These are phyloP conservation scores for Drosophila micromelanica DNA, from an alignment of 1,140 invertebrate genomes.

Conservation along the genomic window DNA sequence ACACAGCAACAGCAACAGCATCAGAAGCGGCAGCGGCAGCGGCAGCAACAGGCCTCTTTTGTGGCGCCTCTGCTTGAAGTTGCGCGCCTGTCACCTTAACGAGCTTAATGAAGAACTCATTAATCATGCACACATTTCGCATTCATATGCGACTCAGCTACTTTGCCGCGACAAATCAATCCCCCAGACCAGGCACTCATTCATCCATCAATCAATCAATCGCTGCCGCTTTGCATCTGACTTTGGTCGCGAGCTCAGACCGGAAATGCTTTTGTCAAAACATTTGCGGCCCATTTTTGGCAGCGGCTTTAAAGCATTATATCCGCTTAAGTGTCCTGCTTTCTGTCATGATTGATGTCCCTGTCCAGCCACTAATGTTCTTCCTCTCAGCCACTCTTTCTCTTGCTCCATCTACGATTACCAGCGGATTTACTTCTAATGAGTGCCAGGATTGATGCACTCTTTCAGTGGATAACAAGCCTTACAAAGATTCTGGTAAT, in stretches of 20 bases:
- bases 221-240: conserved; percentile 66
- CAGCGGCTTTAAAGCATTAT: conserved; percentile 67
- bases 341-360: conserved; percentile 66
- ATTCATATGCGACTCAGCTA: conserved; percentile 67
- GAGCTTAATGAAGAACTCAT: conserved; percentile 81
- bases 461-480: background rate
- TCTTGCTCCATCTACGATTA: background rate
- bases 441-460: conserved; percentile 60
- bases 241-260: conserved; percentile 51
- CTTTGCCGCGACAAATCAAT: conserved; percentile 76
- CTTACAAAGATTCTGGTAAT: too few species aligned
- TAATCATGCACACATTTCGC: conserved; percentile 78
- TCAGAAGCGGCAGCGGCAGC: conserved; percentile 18
- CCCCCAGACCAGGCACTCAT: conserved; percentile 6
- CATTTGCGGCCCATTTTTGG: conserved; percentile 43
- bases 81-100: conserved; percentile 72
- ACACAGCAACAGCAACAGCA: background rate
- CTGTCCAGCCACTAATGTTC: conserved; percentile 32
- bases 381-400: background rate
- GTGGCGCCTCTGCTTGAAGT: conserved; percentile 28
- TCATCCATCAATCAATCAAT: conserved; percentile 77
- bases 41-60: conserved; percentile 59
- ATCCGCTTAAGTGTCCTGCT: conserved; percentile 24
- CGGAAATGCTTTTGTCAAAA: conserved; percentile 76
- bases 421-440: conserved; percentile 61